Conservation (phyloP, 2,888 invertebrate genomes). For the Acutogordius australiensis region DNA sequence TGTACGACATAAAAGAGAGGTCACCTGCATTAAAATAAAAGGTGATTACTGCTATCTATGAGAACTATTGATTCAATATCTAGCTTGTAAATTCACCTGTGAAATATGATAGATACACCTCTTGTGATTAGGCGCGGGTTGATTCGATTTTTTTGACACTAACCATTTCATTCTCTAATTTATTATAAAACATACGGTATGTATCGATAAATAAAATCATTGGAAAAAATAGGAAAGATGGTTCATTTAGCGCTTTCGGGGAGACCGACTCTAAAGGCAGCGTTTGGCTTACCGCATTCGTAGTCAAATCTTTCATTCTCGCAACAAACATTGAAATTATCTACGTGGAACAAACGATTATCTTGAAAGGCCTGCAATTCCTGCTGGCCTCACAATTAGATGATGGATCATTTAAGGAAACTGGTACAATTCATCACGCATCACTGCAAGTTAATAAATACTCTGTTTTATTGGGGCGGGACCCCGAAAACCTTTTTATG, state of each 20-base stretch:
- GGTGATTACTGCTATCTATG: no score
- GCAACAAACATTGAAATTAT: constrained; percentile 25
- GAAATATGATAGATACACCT: no score
- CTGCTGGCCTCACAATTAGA: neutral
- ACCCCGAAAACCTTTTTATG: no score
- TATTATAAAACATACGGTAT: no score
- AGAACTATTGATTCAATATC: no score
- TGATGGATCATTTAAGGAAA: constrained; percentile 44
- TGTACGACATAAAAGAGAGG: no score
- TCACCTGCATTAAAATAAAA: no score
- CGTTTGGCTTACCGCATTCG: constrained; percentile 61
- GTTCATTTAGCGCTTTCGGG: constrained; percentile 64
- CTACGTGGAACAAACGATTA: neutral
- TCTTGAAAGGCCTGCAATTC: neutral
- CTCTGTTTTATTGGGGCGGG: no score
- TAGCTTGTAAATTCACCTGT: no score
- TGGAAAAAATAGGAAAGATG: constrained; percentile 48
- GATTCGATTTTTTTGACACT: no score
- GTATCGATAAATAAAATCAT: constrained; percentile 63
- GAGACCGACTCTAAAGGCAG: constrained; percentile 37
- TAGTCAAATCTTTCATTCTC: constrained; percentile 43
- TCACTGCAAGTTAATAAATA: constrained; percentile 30
- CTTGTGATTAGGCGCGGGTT: no score
- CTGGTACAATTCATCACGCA: constrained; percentile 37
- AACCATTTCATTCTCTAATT: no score